Evolutionary conservation across 2,113 vertebrate genomes (phyloP).

Genomic region (Ramphastos sulfuratus): DNA sequence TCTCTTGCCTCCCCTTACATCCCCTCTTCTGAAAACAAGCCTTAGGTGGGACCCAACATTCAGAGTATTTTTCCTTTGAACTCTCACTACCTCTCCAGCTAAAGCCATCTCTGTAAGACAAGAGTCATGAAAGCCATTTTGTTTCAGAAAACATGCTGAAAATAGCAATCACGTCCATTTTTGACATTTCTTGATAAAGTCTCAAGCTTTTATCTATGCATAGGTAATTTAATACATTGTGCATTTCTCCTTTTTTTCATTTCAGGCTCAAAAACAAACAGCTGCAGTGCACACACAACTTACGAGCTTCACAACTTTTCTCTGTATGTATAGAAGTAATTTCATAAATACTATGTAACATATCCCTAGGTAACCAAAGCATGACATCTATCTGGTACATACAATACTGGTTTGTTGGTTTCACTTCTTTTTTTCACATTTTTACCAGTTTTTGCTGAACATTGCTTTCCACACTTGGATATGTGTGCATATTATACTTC

Average conservation of each 20-base stretch:
- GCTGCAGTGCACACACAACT: not conserved
- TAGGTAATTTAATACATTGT: not conserved
- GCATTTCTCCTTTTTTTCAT: not conserved
- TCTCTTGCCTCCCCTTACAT: not conserved
- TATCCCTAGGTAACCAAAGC: not conserved
- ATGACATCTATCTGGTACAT: not conserved
- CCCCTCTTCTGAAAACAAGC: not conserved
- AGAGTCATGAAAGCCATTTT: not conserved
- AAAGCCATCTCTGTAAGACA: not conserved
- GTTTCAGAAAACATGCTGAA: not conserved
- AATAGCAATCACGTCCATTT: not conserved
- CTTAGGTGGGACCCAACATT: not conserved
- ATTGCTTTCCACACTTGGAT: not conserved
- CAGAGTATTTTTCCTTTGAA: not conserved
- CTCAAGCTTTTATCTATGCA: not conserved
- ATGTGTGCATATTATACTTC: not conserved
- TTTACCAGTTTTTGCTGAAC: not conserved
- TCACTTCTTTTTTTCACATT: not conserved
- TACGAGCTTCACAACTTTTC: not conserved
- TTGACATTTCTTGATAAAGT: not conserved
- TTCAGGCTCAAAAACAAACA: not conserved
- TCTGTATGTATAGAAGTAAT: not conserved
- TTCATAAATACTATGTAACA: not conserved
- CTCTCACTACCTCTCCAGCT: not conserved
- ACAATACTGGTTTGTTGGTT: not conserved